Conservation (phyloP, 2,888 invertebrate species). For the Amaurobius ferox region DNA sequence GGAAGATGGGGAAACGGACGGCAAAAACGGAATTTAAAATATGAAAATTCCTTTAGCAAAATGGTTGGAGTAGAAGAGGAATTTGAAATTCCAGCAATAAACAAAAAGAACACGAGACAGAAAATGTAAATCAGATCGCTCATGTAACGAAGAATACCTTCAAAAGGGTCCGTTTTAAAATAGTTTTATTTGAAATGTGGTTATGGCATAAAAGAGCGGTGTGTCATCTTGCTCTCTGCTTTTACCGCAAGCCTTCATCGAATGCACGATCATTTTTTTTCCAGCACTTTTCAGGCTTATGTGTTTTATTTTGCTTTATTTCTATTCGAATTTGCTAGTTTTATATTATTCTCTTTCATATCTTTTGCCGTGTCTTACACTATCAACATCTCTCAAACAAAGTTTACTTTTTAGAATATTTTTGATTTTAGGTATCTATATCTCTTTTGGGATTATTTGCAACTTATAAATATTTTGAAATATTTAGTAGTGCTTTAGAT, state of each 20-base stretch:
- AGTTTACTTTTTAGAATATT: neutral
- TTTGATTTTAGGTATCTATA: too few species aligned
- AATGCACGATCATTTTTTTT: neutral
- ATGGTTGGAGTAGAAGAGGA: neutral
- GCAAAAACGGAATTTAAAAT: neutral
- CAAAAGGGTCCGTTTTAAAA: constrained; percentile 28
- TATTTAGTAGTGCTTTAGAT: too few species aligned
- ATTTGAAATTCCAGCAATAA: neutral
- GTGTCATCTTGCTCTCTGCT: constrained; percentile 31
- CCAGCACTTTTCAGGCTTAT: neutral
- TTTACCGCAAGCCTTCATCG: constrained; percentile 1
- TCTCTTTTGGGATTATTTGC: too few species aligned
- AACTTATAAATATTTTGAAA: too few species aligned
- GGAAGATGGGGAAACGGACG: neutral
- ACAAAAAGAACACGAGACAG: neutral
- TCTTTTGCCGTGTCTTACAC: constrained; percentile 16
- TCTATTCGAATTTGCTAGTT: constrained; percentile 30
- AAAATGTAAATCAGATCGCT: constrained; percentile 61
- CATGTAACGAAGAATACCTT: constrained; percentile 44
- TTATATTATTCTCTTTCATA: constrained; percentile 45
- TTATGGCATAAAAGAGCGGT: constrained; percentile 47
- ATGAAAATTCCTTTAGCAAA: neutral
- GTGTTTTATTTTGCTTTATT: constrained; percentile 33
- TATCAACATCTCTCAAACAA: constrained; percentile 23
- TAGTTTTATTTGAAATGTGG: constrained; percentile 63